Base-by-base conservation (phyloP, 2,888 invertebrate species). In the Hirtodrosophila confusa region DNA sequence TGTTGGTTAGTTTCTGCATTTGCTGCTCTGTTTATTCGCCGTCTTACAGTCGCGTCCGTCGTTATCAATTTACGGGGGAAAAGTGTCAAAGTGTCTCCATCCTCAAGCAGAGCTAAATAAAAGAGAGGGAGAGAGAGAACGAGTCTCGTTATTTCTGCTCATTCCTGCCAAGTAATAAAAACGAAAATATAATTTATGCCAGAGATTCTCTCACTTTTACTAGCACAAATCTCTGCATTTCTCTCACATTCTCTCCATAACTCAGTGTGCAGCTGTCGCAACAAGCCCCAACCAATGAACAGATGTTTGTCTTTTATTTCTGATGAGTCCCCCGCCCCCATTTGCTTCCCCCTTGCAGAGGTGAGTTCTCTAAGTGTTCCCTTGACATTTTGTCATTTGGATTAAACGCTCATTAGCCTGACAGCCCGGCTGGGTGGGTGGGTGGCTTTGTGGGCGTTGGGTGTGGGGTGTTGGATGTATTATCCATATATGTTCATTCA, bases 311-410 rank as follows among this genome's bases (percentile, higher is more conserved):
- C 54, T 78, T 70, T 78, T 69, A 68, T 70, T 84, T 85, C 65
- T 48, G 31, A 23, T 56, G 4, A 27, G n/a, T 63, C 31, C 41
- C 39, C 53, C 53, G 9, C 43, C 37, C 43, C 61, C 35, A 24
- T 17, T 65, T 44, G 4, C 0, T 56, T n/a, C 43, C 37, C 35
- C 35, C 3, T 33, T 24, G 29, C 23, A 41, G 43, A 68, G 71
- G 57, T 66, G 66, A 55, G 48, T 53, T 69, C 66, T 58, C 44
- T 47, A 75, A 75, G 75, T 75, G 63, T 71, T 71, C 60, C 71
- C 68, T 72, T 79, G 86, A 82, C 86, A 82, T 57, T 77, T 77
- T 82, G 80, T 72, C 83, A 72, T 66, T 50, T 58, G 83, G 79
- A 79, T 85, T 82, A 82, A 79, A 66, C 35, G 86, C 72, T 86